A percentile compares a stretch with the other conserved stretches of the same genome.
Conservation (phyloP, 2,888 invertebrate genomes). For the Terebella lapidaria region DNA sequence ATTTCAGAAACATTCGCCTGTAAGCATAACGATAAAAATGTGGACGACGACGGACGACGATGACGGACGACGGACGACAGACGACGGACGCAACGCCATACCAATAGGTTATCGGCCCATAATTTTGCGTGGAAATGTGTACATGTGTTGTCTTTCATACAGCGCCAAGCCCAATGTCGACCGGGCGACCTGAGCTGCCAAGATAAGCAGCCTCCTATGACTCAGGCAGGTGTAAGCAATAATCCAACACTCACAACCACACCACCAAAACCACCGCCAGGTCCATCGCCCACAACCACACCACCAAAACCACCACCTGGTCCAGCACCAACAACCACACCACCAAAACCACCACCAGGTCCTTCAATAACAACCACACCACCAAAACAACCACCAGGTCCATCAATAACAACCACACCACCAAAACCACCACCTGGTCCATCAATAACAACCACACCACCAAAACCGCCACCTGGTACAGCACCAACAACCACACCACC, state of each 20-base stretch:
- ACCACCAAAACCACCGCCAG: background rate
- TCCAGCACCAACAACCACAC: background rate
- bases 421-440: background rate
- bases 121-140: too few species aligned
- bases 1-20: too few species aligned
- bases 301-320: background rate
- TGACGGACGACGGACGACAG: too few species aligned
- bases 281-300: background rate
- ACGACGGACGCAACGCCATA: too few species aligned
- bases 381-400: background rate
- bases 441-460: background rate
- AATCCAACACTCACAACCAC: background rate
- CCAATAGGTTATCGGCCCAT: too few species aligned
- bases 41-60: too few species aligned
- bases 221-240: too few species aligned
- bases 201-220: too few species aligned
- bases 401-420: background rate
- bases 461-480: background rate
- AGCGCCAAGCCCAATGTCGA: too few species aligned
- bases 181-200: too few species aligned
- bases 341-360: background rate
- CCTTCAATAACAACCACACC: background rate
- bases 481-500: background rate
- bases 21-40: too few species aligned
- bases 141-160: too few species aligned